Evolutionary conservation across 2,113 vertebrate species (phyloP), one percentile per base, ranked within the genome.

Genomic region (Columba livia): DNA sequence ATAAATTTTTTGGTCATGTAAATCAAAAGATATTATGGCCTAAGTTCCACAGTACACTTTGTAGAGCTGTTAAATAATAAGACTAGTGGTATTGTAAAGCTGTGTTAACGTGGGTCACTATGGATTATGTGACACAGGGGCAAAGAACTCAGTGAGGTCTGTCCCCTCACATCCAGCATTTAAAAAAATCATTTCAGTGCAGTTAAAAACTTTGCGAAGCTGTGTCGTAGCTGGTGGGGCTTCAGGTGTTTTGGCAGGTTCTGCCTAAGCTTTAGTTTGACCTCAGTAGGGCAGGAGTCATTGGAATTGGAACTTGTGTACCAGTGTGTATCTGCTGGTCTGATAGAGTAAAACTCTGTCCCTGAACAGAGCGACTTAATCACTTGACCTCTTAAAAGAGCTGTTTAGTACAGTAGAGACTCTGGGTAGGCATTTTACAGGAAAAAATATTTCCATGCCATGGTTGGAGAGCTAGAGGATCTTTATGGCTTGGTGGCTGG

Each of bases 101-200:
- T 77, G 10, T 42, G 21, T 47, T 54, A 26, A 11, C 19, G 11
- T 28, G n/a, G 61, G 40, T 66, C 50, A 15, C 28, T 2, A 1
- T 34, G 42, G n/a, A 58, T 69, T 1, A 0, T 12, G 31, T 65
- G 65, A 61, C 47, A 32, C 0, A 18, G n/a, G 1, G 36, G 8
- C 56, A 70, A 77, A 79, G 62, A 85, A 4, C 34, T 67, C 17
- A 1, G 16, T 64, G 42, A n/a, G 17, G 5, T 81, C 25, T 89
- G 12, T 34, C 31, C 19, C 13, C 14, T 92, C 40, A 73, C 2
- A 32, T 24, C 20, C 28, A 38, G 38, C 17, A 36, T 50, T 12
- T 31, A 12, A 50, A 57, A 56, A 79, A 7, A 21, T 21, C 12
- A n/a, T 20, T 12, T 78, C 26, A 40, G 16, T 57, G 62, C 14